phyloP scores from a whole-genome alignment of 2,113 vertebrate genomes.

The Sylvilagus bachmani region DNA sequence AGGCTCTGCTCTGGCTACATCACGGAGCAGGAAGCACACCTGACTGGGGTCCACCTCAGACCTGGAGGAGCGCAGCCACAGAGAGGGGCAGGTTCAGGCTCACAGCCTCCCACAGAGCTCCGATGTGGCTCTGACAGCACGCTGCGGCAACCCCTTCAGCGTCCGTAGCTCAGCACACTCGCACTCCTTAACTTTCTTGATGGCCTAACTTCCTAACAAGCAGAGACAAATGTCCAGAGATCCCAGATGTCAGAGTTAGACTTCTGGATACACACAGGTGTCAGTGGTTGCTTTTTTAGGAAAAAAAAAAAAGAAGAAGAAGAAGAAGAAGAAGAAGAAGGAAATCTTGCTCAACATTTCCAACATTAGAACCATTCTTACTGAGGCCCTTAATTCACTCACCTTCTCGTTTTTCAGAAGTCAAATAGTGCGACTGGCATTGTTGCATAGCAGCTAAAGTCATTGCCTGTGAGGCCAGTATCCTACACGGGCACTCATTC shows the following conservation, averaged over 20 bases:
- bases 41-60: slow-evolving; percentile 65
- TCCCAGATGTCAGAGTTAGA: slow-evolving; percentile 24
- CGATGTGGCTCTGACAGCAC: slow-evolving; percentile 28
- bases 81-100: slow-evolving; percentile 25
- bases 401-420: background rate
- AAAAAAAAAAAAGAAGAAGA: too few species aligned
- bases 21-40: slow-evolving; percentile 66
- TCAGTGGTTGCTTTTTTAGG: background rate
- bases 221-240: slow-evolving; percentile 56
- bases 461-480: too few species aligned
- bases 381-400: background rate
- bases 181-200: slow-evolving; percentile 16
- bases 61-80: slow-evolving; percentile 54
- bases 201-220: slow-evolving; percentile 50
- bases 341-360: slow-evolving; percentile 37
- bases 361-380: background rate
- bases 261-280: background rate
- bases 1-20: background rate
- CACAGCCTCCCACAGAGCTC: slow-evolving; percentile 56
- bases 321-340: background rate
- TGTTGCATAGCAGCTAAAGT: too few species aligned
- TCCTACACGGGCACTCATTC: too few species aligned
- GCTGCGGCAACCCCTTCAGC: background rate
- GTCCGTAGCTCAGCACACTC: slow-evolving; percentile 28
- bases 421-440: background rate